Evolutionary conservation across 1,140 invertebrate genomes (phyloP), one percentile per base, ranked within the genome.

Genomic region (Formica selysi): DNA sequence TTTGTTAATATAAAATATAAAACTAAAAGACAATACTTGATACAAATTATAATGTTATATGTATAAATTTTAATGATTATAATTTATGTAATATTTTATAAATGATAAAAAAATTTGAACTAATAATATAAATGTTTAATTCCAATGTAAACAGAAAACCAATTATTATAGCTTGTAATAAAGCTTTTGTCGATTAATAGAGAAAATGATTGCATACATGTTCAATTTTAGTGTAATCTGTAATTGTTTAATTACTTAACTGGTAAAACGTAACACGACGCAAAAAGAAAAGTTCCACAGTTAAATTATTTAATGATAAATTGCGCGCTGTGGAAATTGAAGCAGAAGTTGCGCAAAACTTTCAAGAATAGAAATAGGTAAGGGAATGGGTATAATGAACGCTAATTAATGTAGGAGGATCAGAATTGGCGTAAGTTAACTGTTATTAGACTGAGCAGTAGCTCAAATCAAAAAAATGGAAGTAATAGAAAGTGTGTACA

Each of bases 391-490:
- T 44, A 83, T 44, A 81, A 81, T 29, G 64, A 80, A 57, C 36
- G 51, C 16, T 83, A 83, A 83, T 83, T 83, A 54, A 74, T 83
- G 68, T 81, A 81, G n/a, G 41, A 83, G 10, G 13, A 80, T 80
- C 32, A 41, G 16, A 0, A 74, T 8, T 29, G 38, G 7, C 38
- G 73, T 59, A 6, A 67, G 19, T 8, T 29, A 11, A 19, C 6
- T 79, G 7, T 81, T 71, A 81, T 71, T 16, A 13, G 11, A 32
- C 0, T 19, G 13, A 79, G 54, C 44, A 38, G 36, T 67, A n/a
- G 19, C 2, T 54, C 7, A 38, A 22, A 68, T 61, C 3, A 6
- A 54, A 78, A 64, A 65, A 76, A 19, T 76, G n/a, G 2, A 62
- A 6, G 1, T 1, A 16, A 4, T 8, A 78, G 7, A 5, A 1